Evolutionary conservation across 2,888 invertebrate species (phyloP).

Genomic region (Elegia similella): DNA sequence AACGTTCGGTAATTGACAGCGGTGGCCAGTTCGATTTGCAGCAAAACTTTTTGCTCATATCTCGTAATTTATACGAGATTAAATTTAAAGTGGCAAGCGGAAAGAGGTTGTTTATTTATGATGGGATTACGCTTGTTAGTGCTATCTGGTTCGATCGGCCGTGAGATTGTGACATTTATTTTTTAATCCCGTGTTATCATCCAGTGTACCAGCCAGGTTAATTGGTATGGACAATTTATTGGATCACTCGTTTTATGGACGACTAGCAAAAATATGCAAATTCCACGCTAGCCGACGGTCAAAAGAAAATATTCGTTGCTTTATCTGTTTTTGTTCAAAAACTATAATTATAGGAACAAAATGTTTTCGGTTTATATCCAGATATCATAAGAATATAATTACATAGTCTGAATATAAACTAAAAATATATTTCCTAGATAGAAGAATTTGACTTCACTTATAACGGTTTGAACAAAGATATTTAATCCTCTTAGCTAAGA

Average conservation of each 20-base stretch:
- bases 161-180: constrained; percentile 14
- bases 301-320: too few species aligned
- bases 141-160: constrained; percentile 6
- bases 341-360: too few species aligned
- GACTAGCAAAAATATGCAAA: too few species aligned
- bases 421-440: too few species aligned
- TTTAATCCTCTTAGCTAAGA: too few species aligned
- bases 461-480: too few species aligned
- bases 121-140: constrained; percentile 20
- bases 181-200: constrained; percentile 5
- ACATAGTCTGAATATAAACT: too few species aligned
- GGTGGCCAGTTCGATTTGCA: constrained; percentile 44
- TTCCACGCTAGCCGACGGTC: too few species aligned
- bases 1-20: constrained; percentile 50
- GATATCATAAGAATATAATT: too few species aligned
- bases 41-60: constrained; percentile 39
- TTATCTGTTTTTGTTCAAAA: too few species aligned
- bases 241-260: background rate
- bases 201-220: background rate
- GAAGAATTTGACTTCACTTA: too few species aligned
- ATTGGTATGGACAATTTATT: background rate
- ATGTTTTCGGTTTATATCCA: too few species aligned
- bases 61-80: constrained; percentile 40
- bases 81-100: constrained; percentile 50
- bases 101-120: constrained; percentile 40